Percentiles rank a stretch among this genome's conserved stretches.
These are phyloP conservation scores for Scrobipalpa costella DNA, from an alignment of 2,888 invertebrate species.

Conservation along the genomic window DNA sequence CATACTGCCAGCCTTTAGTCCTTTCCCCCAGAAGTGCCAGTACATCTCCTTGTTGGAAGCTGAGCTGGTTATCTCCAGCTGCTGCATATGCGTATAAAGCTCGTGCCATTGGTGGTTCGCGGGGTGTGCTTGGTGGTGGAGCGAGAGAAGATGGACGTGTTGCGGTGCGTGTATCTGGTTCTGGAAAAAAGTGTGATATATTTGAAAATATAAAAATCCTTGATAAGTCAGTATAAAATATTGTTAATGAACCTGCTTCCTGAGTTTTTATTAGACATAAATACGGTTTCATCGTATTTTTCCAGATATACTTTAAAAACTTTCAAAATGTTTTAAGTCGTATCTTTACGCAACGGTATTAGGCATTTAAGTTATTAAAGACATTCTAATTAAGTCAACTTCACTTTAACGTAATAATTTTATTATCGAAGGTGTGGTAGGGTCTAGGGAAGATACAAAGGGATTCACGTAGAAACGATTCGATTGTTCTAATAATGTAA, in stretches of 20 bases:
- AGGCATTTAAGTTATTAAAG: neutral
- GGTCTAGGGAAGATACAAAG: conserved; percentile 1
- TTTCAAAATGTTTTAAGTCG: neutral
- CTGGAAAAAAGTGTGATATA: conserved; percentile 46
- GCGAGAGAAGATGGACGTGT: conserved; percentile 85
- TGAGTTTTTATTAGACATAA: no score
- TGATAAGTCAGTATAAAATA: no score
- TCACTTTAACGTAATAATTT: neutral
- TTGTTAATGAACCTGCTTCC: no score
- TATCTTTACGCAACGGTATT: neutral
- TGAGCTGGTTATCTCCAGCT: conserved; percentile 93
- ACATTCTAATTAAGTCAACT: neutral
- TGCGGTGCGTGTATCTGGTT: conserved; percentile 60
- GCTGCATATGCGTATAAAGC: conserved; percentile 95
- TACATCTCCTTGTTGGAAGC: conserved; percentile 94
- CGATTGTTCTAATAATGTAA: neutral
- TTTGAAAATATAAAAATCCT: no score
- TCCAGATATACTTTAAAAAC: no score
- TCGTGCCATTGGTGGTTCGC: conserved; percentile 89
- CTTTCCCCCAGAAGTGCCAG: conserved; percentile 93
- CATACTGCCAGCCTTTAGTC: conserved; percentile 98
- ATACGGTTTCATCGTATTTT: no score
- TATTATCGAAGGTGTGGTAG: neutral
- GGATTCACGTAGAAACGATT: neutral
- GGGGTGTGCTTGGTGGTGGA: conserved; percentile 76